Evolutionary conservation across 2,888 invertebrate species (phyloP), one percentile per base, ranked within the genome.

Genomic region (Meiosimyza platycephala): DNA sequence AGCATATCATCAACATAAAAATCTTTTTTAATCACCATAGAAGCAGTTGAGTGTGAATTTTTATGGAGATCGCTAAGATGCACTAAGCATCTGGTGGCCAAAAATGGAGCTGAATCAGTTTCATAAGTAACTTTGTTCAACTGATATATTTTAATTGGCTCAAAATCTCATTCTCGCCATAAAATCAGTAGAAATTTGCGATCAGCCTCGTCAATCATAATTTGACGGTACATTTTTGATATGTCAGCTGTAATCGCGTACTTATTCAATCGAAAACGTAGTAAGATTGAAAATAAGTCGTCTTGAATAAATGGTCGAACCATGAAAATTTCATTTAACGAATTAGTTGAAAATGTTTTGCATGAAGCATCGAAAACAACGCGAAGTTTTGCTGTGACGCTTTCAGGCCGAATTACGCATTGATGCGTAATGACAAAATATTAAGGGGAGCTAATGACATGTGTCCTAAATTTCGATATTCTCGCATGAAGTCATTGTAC

Each of bases 51-150:
- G 63, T 59, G 77, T n/a, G 72, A 67, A 0, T n/a, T 3, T 47
- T 62, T 50, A 69, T 78, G 71, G 33, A 74, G 62, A 1, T 72
- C 60, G 18, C 78, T 77, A 28, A 22, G 22, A 22, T 22, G 22
- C 1, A 22, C 22, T 22, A 22, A 22, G 3, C 22, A 22, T 22
- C 22, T 62, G 16, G 6, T 72, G 11, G 72, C 72, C 16, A 72
- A 51, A 66, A 74, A 77, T 62, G 76, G 76, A 47, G 77, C 77
- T n/a, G 76, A 55, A 33, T 73, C 65, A 9, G 75, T 74, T 13
- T 75, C 75, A 59, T 76, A 75, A 1, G 73, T 76, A 3, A 76
- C 60, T 5, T 51, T 59, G 51, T 69, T 59, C 3, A 69, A 16
- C 15, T 28, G 40, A 48, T 60, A 59, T 72, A 47, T 57, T 55